Evolutionary conservation across 2,888 invertebrate genomes (phyloP), one percentile per base, ranked within the genome.

Genomic region (Drosophila formosana): DNA sequence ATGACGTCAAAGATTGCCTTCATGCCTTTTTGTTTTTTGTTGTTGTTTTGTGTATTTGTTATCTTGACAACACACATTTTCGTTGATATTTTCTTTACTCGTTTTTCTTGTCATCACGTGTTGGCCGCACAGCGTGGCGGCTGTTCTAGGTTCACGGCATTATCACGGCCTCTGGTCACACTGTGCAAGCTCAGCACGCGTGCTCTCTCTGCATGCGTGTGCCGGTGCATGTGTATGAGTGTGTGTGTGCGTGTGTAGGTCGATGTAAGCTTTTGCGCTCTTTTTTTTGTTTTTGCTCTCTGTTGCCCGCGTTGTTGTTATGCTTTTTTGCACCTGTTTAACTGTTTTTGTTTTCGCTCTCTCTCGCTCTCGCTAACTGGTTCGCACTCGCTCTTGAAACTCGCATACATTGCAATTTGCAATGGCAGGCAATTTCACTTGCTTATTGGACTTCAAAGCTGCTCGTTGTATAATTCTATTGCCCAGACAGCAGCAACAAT

Each of bases 281-380:
- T 70, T 46, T 18, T 18, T 18, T 18, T 18, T 18, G 18, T 18
- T 18, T 11, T 7, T 5, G 6, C 61, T 47, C 52, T 53, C 58
- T 45, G 55, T n/a, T 37, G 11, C 34, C 5, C 23, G 56, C 49
- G 55, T 66, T 58, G 67, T 66, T 55, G 61, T 69, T 83, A 67
- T 80, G 81, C 51, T 80, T 80, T 80, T 81, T 80, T 81, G 78
- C 89, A 89, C 87, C 82, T 82, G 89, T 66, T 86, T 83, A 86
- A 77, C 87, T 88, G 84, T 86, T 86, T 82, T 70, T 78, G 73
- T 66, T 72, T 67, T 72, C 52, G 49, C 66, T 47, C 43, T 64
- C 25, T 34, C 51, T 37, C 39, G 13, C 47, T 43, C 63, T 41
- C 51, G 63, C 69, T 77, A 80, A 82, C 82, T 88, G 86, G 81